These are phyloP conservation scores for Drosophila punjabiensis DNA, from an alignment of 1,140 invertebrate species.

Conservation along the genomic window DNA sequence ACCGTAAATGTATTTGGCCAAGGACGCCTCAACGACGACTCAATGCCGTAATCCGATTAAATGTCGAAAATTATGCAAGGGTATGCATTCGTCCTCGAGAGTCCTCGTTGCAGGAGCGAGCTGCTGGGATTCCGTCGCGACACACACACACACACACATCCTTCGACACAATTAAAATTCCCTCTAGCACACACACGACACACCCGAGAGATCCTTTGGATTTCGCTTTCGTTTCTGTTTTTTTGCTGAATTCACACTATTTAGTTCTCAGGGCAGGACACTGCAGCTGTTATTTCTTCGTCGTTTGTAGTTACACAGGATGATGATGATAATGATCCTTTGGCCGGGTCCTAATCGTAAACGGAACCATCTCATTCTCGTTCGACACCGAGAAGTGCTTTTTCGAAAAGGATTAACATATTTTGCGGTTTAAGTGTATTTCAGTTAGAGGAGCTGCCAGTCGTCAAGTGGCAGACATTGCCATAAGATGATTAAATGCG, in stretches of 20 bases:
- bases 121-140: slow-evolving; percentile 13
- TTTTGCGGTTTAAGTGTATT: slow-evolving; percentile 25
- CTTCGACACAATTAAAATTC: slow-evolving; percentile 67
- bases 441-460: not conserved
- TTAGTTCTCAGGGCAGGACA: slow-evolving; percentile 6
- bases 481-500: slow-evolving; percentile 25
- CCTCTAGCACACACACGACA: slow-evolving; percentile 2
- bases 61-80: slow-evolving; percentile 63
- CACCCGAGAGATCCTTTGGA: not conserved
- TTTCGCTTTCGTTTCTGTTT: not conserved
- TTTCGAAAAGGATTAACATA: slow-evolving; percentile 27
- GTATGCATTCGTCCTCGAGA: slow-evolving; percentile 57
- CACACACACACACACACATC: slow-evolving; percentile 25
- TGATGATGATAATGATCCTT: slow-evolving; percentile 21
- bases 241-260: slow-evolving; percentile 16
- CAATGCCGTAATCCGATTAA: slow-evolving; percentile 66
- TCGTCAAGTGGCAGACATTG: slow-evolving; percentile 1
- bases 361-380: not conserved
- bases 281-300: slow-evolving; percentile 5
- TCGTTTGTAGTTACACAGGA: slow-evolving; percentile 2
- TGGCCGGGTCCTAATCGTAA: slow-evolving; percentile 12
- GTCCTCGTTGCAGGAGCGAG: slow-evolving; percentile 12
- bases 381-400: slow-evolving; percentile 10
- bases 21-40: slow-evolving; percentile 32
- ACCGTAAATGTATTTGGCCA: slow-evolving; percentile 48